phyloP scores from a whole-genome alignment of 2,888 invertebrate genomes.

The Entomobrya multifasciata region DNA sequence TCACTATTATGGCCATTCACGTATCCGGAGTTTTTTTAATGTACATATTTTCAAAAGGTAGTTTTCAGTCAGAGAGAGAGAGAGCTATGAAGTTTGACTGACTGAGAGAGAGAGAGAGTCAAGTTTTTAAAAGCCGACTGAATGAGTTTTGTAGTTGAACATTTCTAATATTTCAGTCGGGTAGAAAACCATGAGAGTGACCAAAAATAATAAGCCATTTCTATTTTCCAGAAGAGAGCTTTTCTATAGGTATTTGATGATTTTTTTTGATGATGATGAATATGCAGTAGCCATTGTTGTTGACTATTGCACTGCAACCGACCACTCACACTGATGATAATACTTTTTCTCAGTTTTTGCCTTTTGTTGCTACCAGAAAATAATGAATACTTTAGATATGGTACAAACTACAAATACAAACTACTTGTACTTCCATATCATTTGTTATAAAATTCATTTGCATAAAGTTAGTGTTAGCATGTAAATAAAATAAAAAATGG shows the following conservation, averaged over 20 bases:
- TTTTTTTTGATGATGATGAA: slow-evolving; percentile 25
- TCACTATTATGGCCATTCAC: slow-evolving; percentile 53
- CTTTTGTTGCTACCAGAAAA: slow-evolving; percentile 11
- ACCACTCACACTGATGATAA: slow-evolving; percentile 22
- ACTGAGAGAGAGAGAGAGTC: not conserved
- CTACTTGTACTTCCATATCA: not conserved
- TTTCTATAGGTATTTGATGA: slow-evolving; percentile 36
- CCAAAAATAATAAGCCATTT: slow-evolving; percentile 37
- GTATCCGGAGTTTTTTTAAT: slow-evolving; percentile 27
- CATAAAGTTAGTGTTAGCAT: no score
- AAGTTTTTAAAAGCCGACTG: not conserved
- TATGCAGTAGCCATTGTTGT: slow-evolving; percentile 41
- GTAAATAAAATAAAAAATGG: slow-evolving; percentile 7
- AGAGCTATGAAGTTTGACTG: no score
- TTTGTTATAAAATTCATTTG: no score
- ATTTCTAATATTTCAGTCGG: not conserved
- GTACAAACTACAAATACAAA: not conserved
- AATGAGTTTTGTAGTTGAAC: slow-evolving; percentile 12
- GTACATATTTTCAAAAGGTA: not conserved
- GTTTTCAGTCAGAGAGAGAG: no score
- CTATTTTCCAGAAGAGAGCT: slow-evolving; percentile 55
- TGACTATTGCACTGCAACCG: slow-evolving; percentile 16
- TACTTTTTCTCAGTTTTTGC: slow-evolving; percentile 15
- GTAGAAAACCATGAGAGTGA: slow-evolving; percentile 2
- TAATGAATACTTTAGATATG: slow-evolving; percentile 29